Base-by-base conservation (phyloP, 2,888 invertebrate species). In the Phyllotreta cruciferae region DNA sequence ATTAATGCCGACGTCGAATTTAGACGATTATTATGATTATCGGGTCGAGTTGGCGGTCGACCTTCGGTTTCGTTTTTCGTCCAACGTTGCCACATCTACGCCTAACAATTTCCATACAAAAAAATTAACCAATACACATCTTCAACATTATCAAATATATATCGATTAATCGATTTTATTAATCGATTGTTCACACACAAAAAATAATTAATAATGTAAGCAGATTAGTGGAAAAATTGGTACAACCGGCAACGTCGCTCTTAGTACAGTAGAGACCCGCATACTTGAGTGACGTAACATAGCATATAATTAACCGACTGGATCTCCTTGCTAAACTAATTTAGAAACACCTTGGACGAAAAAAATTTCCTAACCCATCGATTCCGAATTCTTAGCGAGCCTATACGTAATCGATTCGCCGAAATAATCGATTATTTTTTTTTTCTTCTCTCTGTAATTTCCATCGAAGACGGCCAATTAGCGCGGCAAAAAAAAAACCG, bases 281-380 rank as follows among this genome's bases (percentile, higher is more conserved):
- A 64, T 64, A 61, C 57, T 61, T 64, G 4, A 24, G 61, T 64
- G 64, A 64, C 64, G 64, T 64, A 64, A 60, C 44, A 24, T 4
- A 24, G 24, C 24, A 24, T 61, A 64, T 61, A 64, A 61, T 64
- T 61, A 53, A 61, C n/a, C 54, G 64, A 64, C 64, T 54, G 47
- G 64, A 64, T 64, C 64, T 61, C 64, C 64, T 64, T 64, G 64
- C 49, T 24, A 47, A 39, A 61, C 61, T 61, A 64, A 64, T 56
- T 57, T 57, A 64, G 57, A 61, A 64, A 64, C 64, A 61, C 64
- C 64, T 64, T 64, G 64, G 60, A 24, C 24, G 24, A 24, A 24
- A 24, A 24, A 24, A 24, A 24, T 24, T 24, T 24, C 24, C 24
- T 24, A 24, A 24, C 24, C 24, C 24, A 24, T 24, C 24, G 24